phyloP scores from a whole-genome alignment of 64 coral and sea anemone genomes.

The Acropora yongei region DNA sequence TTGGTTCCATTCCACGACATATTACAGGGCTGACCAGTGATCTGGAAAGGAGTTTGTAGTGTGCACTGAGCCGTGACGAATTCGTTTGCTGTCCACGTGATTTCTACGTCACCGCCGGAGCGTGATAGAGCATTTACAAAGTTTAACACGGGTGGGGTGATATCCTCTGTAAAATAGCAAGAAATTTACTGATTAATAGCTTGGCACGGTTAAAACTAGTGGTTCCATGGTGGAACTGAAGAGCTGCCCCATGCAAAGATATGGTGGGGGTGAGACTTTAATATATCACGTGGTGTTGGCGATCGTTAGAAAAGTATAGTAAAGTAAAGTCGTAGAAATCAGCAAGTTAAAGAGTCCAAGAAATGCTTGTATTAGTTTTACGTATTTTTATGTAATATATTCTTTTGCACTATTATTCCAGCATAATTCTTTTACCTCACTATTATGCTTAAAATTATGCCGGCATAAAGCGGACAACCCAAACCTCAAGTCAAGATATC shows the following conservation, averaged over 20 bases:
- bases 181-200: not conserved
- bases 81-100: conserved; percentile 74
- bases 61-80: conserved; percentile 70
- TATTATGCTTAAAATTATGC: too few species aligned
- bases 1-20: conserved; percentile 72
- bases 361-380: too few species aligned
- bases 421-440: too few species aligned
- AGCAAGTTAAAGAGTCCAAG: too few species aligned
- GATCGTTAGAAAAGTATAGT: too few species aligned
- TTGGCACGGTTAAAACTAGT: not conserved
- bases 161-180: conserved; percentile 31
- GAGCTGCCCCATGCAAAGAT: not conserved
- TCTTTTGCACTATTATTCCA: too few species aligned
- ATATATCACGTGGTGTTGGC: not conserved
- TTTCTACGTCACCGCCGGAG: conserved; percentile 42
- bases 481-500: too few species aligned
- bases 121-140: conserved; percentile 47
- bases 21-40: conserved; percentile 55
- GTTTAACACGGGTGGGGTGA: conserved; percentile 64
- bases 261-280: not conserved
- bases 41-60: conserved; percentile 65
- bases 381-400: too few species aligned
- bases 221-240: not conserved
- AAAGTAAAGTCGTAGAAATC: too few species aligned
- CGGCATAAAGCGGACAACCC: too few species aligned